phyloP scores from a whole-genome alignment of 64 coral and sea anemone genomes.

The Astreopora myriophthalma region DNA sequence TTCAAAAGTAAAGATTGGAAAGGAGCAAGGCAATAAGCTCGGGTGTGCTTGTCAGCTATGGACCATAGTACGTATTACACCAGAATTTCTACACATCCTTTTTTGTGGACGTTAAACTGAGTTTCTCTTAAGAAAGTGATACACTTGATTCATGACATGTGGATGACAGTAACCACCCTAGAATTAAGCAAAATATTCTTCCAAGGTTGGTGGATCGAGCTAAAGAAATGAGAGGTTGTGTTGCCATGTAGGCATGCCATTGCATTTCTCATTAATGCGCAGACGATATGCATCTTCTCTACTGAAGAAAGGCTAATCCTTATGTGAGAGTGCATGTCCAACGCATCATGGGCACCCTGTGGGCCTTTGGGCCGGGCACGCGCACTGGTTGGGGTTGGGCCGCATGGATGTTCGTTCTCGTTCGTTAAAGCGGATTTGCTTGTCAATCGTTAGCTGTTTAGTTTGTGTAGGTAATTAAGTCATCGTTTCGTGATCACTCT shows the following conservation, averaged over 20 bases:
- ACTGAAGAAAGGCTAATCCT: neutral
- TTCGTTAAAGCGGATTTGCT: too few relatives aligned
- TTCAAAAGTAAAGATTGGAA: conserved; percentile 31
- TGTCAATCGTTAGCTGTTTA: too few relatives aligned
- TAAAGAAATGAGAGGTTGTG: neutral
- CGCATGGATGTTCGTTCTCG: too few relatives aligned
- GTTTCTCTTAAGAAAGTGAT: neutral
- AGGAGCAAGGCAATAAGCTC: neutral
- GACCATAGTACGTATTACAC: neutral
- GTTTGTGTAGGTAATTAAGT: too few relatives aligned
- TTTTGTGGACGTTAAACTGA: too few relatives aligned
- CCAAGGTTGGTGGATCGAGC: neutral
- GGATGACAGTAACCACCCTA: neutral
- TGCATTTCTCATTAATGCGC: neutral
- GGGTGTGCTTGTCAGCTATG: neutral
- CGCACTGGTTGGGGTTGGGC: too few relatives aligned
- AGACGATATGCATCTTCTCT: neutral
- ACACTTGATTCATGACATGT: neutral
- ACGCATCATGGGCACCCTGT: too few relatives aligned
- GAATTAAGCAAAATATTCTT: neutral
- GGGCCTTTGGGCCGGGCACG: too few relatives aligned
- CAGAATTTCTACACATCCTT: neutral
- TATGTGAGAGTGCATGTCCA: too few relatives aligned
- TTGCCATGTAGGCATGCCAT: neutral
- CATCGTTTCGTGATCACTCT: too few relatives aligned